Evolutionary conservation across 2,797 vertebrate species (phyloP).

Genomic region (Chaetodon trifasciatus): DNA sequence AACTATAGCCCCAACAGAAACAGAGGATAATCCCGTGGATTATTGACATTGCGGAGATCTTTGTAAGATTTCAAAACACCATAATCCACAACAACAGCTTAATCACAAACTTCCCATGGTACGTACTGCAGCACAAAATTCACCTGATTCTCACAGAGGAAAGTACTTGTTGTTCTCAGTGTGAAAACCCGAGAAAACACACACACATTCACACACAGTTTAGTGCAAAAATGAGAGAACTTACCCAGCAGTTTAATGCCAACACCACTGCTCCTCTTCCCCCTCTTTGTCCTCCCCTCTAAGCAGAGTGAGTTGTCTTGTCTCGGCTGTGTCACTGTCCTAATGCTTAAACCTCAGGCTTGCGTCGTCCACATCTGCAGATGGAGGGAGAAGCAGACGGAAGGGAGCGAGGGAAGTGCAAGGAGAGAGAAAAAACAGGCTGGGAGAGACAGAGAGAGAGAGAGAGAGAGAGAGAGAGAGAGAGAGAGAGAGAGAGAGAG

Average conservation of each 20-base stretch:
- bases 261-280: slow-evolving; percentile 40
- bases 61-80: slow-evolving; percentile 69
- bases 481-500: slow-evolving; percentile 45
- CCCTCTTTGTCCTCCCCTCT: slow-evolving; percentile 50
- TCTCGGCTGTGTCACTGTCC: slow-evolving; percentile 46
- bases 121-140: slow-evolving; percentile 20
- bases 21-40: slow-evolving; percentile 74
- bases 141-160: slow-evolving; percentile 26
- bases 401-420: slow-evolving; percentile 46
- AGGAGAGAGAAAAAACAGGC: slow-evolving; percentile 40
- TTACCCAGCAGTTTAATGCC: slow-evolving; percentile 55
- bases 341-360: slow-evolving; percentile 68
- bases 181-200: slow-evolving; percentile 9
- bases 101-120: slow-evolving; percentile 57
- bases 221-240: slow-evolving; percentile 27
- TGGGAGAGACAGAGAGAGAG: slow-evolving; percentile 49
- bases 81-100: slow-evolving; percentile 72
- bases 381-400: slow-evolving; percentile 49
- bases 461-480: slow-evolving; percentile 40
- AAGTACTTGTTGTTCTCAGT: not conserved
- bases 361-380: slow-evolving; percentile 70
- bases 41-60: slow-evolving; percentile 74
- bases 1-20: slow-evolving; percentile 56
- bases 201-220: slow-evolving; percentile 20
- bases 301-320: slow-evolving; percentile 13